A percentile compares a stretch with the other conserved stretches of the same genome.
These are phyloP conservation scores for Torymus aiolomorphi DNA, from an alignment of 2,888 invertebrate genomes.

Conservation along the genomic window DNA sequence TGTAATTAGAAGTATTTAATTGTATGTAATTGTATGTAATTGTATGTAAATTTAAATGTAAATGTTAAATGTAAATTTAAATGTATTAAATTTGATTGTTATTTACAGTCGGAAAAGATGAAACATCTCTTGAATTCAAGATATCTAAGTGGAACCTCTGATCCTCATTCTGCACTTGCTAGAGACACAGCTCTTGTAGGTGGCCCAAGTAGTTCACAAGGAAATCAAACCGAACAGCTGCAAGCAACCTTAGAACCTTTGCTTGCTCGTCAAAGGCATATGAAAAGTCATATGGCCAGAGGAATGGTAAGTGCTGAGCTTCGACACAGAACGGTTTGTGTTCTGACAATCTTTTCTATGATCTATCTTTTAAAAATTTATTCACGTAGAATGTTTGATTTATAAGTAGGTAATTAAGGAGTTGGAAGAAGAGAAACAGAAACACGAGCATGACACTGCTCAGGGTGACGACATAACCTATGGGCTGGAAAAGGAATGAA, in stretches of 20 bases:
- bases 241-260: constrained; percentile 88
- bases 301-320: constrained; percentile 86
- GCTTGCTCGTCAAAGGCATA: constrained; percentile 86
- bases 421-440: constrained; percentile 88
- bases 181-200: constrained; percentile 84
- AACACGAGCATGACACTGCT: constrained; percentile 90
- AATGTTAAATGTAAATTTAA: too few relatives aligned
- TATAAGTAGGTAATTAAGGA: constrained; percentile 80
- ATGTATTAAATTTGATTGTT: neutral
- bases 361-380: constrained; percentile 13
- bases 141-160: constrained; percentile 83
- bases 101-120: constrained; percentile 83
- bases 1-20: too few relatives aligned
- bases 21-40: too few relatives aligned
- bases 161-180: constrained; percentile 89
- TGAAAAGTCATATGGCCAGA: constrained; percentile 86
- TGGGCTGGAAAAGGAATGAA: constrained; percentile 87
- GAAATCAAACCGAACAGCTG: constrained; percentile 87
- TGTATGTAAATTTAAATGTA: too few relatives aligned
- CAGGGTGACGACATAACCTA: constrained; percentile 93
- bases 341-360: neutral
- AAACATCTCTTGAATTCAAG: constrained; percentile 88
- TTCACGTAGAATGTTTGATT: neutral
- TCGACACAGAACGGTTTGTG: constrained; percentile 82
- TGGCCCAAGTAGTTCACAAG: constrained; percentile 78